A percentile compares a stretch with the other conserved stretches of the same genome.
phyloP scores from a whole-genome alignment of 2,113 vertebrate genomes.

The Melanotaenia duboulayi region DNA sequence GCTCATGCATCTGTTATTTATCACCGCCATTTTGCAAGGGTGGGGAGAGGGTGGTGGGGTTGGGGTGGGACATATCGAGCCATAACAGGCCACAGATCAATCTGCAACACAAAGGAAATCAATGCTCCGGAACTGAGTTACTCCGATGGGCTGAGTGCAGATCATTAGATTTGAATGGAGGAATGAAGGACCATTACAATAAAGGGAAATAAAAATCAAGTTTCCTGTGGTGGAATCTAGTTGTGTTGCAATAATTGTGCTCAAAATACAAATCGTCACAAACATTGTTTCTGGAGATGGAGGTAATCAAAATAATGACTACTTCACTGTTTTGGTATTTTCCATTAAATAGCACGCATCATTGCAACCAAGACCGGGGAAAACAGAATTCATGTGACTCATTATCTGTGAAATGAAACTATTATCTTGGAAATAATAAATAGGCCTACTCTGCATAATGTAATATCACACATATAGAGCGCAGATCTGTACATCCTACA shows the following conservation, averaged over 20 bases:
- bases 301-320: conserved; percentile 58
- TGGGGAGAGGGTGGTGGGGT: too few species aligned
- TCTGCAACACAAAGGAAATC: conserved; percentile 75
- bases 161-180: conserved; percentile 68
- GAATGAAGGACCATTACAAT: conserved; percentile 60
- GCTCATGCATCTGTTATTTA: conserved; percentile 28
- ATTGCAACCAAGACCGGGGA: conserved; percentile 14
- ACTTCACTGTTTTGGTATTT: conserved; percentile 36
- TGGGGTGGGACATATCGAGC: conserved; percentile 65
- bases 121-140: conserved; percentile 72
- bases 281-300: conserved; percentile 52
- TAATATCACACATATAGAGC: conserved; percentile 56
- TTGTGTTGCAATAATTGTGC: conserved; percentile 31
- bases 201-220: conserved; percentile 69
- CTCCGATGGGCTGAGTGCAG: conserved; percentile 59
- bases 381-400: conserved; percentile 29
- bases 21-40: conserved; percentile 7
- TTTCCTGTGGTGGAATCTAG: conserved; percentile 69
- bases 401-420: conserved; percentile 67
- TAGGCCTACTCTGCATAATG: conserved; percentile 57
- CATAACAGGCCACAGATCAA: conserved; percentile 72
- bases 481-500: conserved; percentile 50
- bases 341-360: conserved; percentile 46
- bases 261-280: conserved; percentile 50
- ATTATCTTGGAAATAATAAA: conserved; percentile 69